Percentiles rank a stretch among this genome's conserved stretches.
Conservation (phyloP, 2,888 invertebrate genomes). For the Platycheirus rosarum region DNA sequence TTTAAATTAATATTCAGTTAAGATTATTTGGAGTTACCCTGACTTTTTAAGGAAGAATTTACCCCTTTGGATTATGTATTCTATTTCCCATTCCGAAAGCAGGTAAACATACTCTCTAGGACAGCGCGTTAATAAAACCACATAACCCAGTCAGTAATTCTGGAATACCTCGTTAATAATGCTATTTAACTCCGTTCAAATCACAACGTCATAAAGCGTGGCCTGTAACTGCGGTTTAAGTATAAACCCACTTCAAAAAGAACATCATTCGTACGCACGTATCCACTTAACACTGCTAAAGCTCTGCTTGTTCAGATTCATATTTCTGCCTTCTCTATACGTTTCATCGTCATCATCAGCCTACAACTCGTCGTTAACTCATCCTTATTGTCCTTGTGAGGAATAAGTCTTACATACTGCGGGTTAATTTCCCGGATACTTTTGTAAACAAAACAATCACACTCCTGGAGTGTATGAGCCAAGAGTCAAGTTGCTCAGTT, state of each 20-base stretch:
- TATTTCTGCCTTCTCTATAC: neutral
- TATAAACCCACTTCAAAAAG: slow-evolving; percentile 50
- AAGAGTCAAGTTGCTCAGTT: slow-evolving; percentile 56
- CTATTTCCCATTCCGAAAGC: too few species aligned
- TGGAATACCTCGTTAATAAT: slow-evolving; percentile 36
- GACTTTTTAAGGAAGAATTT: too few species aligned
- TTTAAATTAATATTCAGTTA: too few species aligned
- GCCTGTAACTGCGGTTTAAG: slow-evolving; percentile 62
- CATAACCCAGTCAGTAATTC: neutral
- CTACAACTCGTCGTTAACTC: neutral
- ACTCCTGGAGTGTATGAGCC: slow-evolving; percentile 36
- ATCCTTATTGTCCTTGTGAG: slow-evolving; percentile 12
- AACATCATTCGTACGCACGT: slow-evolving; percentile 62
- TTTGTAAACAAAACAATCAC: slow-evolving; percentile 59
- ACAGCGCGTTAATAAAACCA: too few species aligned
- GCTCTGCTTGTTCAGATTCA: slow-evolving; percentile 1
- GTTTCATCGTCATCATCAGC: slow-evolving; percentile 32
- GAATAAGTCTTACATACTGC: slow-evolving; percentile 29
- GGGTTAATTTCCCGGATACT: slow-evolving; percentile 66
- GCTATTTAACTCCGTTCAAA: slow-evolving; percentile 57
- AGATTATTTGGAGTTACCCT: too few species aligned
- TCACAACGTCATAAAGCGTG: slow-evolving; percentile 49
- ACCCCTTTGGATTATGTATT: too few species aligned
- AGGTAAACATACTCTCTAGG: too few species aligned
- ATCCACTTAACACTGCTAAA: slow-evolving; percentile 41